Evolutionary conservation across 2,888 invertebrate species (phyloP).

Genomic region (Anoncus sp.): DNA sequence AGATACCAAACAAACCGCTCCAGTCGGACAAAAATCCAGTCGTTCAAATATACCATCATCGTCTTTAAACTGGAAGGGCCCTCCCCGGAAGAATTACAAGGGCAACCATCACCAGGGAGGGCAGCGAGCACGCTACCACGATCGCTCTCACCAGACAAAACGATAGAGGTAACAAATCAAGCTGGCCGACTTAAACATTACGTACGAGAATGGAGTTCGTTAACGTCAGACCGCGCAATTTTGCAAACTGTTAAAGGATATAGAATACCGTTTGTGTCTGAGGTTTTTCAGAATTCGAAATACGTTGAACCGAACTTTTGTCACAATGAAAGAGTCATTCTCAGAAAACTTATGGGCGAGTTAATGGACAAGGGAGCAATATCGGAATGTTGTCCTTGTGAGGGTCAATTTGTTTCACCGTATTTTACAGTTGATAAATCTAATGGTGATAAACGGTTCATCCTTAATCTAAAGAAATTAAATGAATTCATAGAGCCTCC

Average conservation of each 20-base stretch:
- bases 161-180: background rate
- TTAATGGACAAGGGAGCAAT: too few species aligned
- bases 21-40: background rate
- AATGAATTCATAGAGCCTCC: too few species aligned
- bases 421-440: too few species aligned
- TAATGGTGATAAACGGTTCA: too few species aligned
- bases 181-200: background rate
- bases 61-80: background rate
- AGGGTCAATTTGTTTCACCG: too few species aligned
- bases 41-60: background rate
- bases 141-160: background rate
- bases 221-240: background rate
- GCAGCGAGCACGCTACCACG: background rate
- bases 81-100: background rate
- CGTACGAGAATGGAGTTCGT: background rate
- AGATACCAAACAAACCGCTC: background rate
- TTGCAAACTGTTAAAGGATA: background rate
- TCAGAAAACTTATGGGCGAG: background rate
- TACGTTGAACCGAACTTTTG: background rate
- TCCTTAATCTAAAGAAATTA: too few species aligned
- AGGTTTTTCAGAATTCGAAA: background rate
- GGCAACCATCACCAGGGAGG: background rate
- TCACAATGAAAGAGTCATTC: background rate
- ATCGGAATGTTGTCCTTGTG: too few species aligned
- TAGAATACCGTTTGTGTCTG: background rate